Base-by-base conservation (phyloP, 2,888 invertebrate species). In the Nycteola revayana region DNA sequence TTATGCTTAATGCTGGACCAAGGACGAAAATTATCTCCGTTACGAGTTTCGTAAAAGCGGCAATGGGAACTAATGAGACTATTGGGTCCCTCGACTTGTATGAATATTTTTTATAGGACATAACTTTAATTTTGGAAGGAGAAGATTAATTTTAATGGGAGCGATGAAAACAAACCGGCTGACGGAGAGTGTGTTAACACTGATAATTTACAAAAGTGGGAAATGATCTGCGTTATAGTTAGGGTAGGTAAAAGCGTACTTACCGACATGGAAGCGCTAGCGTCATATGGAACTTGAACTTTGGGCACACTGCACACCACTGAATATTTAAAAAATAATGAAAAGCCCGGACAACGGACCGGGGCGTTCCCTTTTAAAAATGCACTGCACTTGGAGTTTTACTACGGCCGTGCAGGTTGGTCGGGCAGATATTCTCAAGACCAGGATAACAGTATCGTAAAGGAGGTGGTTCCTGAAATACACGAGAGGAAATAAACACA, bases 291-390 rank as follows among this genome's bases (percentile, higher is more conserved):
- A 62, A 66, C 66, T 63, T 63, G 61, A 59, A 62, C 61, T 51
- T 59, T 58, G 66, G 60, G 66, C 68, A 66, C 83, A 81, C 83
- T 77, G 72, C 80, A 85, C 79, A 66, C 58, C 76, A 84, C 85
- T 86, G 78, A 86, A 86, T 85, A 86, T 86, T 86, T 82, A 75
- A 81, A 81, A n/a, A n/a, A 82, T 85, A 86, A 86, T 84, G 85
- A 84, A 86, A 83, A 77, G 75, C 72, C 68, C 60, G 67, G 67
- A 69, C 72, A 64, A 58, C 60, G 49, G 60, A 50, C 65, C 59
- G 77, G 86, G 86, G 83, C 79, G 83, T 79, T 78, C 70, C 84
- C 77, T 76, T 79, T 87, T 85, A 84, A 87, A 87, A 86, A 87
- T 87, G 85, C 86, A 87, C 86, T 85, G 82, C 86, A 87, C 83